A percentile compares a stretch with the other conserved stretches of the same genome.
phyloP scores from a whole-genome alignment of 2,113 vertebrate genomes.

The Phalacrocorax carbo region DNA sequence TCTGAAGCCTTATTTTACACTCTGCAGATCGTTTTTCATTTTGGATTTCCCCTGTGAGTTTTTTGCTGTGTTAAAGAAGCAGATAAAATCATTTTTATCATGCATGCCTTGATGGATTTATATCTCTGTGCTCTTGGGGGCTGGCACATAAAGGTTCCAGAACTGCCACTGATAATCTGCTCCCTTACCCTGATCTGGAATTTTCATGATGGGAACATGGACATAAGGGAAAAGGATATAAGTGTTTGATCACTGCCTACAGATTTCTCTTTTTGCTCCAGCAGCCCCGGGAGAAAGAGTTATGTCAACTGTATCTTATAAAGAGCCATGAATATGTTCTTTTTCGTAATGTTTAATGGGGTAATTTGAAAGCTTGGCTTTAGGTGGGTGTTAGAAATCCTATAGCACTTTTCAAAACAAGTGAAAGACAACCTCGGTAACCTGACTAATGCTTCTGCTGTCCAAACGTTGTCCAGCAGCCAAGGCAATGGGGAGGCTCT shows the following conservation, averaged over 20 bases:
- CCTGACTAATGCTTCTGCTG: slow-evolving; percentile 33
- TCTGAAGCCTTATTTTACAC: slow-evolving; percentile 31
- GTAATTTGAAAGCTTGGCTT: slow-evolving; percentile 52
- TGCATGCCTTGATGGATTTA: slow-evolving; percentile 20
- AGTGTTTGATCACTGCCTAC: not conserved
- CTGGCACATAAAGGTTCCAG: not conserved
- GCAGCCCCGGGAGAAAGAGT: slow-evolving; percentile 18
- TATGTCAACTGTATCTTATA: slow-evolving; percentile 46
- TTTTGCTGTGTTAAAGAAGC: not conserved
- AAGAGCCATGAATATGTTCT: slow-evolving; percentile 17
- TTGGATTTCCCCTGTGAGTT: slow-evolving; percentile 1
- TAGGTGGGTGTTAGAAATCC: slow-evolving; percentile 55
- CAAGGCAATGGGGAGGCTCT: not conserved
- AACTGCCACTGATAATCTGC: slow-evolving; percentile 3
- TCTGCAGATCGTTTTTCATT: not conserved
- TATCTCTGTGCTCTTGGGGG: not conserved
- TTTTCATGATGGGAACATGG: not conserved
- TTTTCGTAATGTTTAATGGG: slow-evolving; percentile 45
- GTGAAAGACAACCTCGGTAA: slow-evolving; percentile 53
- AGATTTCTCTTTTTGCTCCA: not conserved
- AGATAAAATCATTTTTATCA: slow-evolving; percentile 37
- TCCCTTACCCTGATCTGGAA: not conserved
- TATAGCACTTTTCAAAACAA: slow-evolving; percentile 54
- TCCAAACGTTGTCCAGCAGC: slow-evolving; percentile 14
- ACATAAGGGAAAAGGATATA: not conserved